These are phyloP conservation scores for Drosophila suzukii DNA, from an alignment of 1,140 invertebrate species.

Conservation along the genomic window DNA sequence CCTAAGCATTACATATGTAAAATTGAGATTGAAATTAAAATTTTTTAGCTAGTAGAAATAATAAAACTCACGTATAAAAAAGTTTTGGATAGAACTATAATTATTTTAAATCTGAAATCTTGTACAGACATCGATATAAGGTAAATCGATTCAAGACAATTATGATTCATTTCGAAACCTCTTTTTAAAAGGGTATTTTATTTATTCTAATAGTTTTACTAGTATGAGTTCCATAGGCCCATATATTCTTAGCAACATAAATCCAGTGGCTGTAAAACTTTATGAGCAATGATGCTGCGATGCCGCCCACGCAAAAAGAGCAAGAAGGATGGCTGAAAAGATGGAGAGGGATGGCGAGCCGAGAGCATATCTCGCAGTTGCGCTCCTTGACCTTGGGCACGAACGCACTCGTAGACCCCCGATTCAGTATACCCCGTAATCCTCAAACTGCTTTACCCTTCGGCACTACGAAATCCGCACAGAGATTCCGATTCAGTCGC, in stretches of 20 bases:
- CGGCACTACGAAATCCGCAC: constrained; percentile 2
- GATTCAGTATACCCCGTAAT: background rate
- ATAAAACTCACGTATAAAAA: too few species aligned
- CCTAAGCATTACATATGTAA: too few species aligned
- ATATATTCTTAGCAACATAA: constrained; percentile 1
- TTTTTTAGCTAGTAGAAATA: too few species aligned
- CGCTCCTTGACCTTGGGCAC: constrained; percentile 77
- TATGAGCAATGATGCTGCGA: constrained; percentile 10
- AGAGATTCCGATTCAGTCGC: constrained; percentile 23
- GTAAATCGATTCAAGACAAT: too few species aligned
- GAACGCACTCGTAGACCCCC: constrained; percentile 24
- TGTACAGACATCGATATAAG: too few species aligned
- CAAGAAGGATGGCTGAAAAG: constrained; percentile 3
- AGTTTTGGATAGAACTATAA: too few species aligned
- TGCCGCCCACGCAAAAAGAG: constrained; percentile 13
- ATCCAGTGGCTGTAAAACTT: constrained; percentile 13
- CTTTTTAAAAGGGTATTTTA: background rate
- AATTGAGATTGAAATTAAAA: too few species aligned
- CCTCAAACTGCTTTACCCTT: constrained; percentile 3
- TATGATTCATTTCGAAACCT: background rate
- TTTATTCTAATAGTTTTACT: background rate
- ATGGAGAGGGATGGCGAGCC: constrained; percentile 1
- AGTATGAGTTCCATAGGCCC: background rate
- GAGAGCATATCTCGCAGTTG: constrained; percentile 32
- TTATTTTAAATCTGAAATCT: too few species aligned